Evolutionary conservation across 2,797 vertebrate genomes (phyloP).

Genomic region (Tolypeutes matacus): DNA sequence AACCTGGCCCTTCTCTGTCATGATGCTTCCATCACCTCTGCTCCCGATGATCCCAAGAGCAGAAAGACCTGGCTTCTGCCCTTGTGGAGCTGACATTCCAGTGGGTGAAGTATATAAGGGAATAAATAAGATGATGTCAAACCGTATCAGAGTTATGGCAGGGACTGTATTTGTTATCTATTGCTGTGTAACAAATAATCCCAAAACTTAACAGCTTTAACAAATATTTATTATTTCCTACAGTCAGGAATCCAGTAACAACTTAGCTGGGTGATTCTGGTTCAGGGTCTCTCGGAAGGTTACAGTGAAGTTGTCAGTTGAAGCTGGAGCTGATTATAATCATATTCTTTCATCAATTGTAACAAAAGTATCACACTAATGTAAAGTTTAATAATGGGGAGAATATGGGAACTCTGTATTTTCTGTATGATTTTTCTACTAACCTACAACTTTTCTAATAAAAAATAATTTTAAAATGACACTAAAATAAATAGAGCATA

Average conservation of each 20-base stretch:
- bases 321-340: not conserved
- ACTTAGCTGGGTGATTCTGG: not conserved
- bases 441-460: not conserved
- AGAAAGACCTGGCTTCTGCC: not conserved
- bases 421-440: too few relatives aligned
- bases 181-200: too few relatives aligned
- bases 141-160: not conserved
- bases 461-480: not conserved
- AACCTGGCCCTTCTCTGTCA: not conserved
- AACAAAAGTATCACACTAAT: too few relatives aligned
- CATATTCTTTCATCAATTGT: too few relatives aligned
- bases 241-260: not conserved
- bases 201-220: too few relatives aligned
- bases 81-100: not conserved
- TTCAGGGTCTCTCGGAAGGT: not conserved
- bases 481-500: not conserved
- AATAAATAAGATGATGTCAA: not conserved
- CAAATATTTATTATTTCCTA: too few relatives aligned
- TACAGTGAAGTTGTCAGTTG: not conserved
- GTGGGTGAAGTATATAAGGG: not conserved
- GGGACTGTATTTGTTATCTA: not conserved
- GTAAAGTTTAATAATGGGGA: too few relatives aligned
- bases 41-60: not conserved
- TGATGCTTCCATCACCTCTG: not conserved
- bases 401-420: too few relatives aligned